Evolutionary conservation across 2,797 vertebrate genomes (phyloP).

Genomic region (Muscicapa striata): DNA sequence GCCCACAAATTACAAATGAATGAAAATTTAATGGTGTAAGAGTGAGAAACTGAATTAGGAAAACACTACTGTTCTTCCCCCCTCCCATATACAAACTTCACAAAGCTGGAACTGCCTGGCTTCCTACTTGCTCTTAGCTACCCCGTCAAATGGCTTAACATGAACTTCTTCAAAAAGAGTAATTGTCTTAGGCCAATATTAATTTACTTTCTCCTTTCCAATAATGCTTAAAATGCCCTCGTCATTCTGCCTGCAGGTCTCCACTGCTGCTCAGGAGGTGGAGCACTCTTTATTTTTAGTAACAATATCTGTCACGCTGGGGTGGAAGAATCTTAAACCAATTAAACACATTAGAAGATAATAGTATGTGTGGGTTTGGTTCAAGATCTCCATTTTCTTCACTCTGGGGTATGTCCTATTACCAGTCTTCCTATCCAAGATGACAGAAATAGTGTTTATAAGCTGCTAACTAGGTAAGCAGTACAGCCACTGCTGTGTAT

Average conservation of each 20-base stretch:
- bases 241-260: slow-evolving; percentile 23
- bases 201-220: slow-evolving; percentile 36
- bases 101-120: background rate
- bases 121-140: background rate
- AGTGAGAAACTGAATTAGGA: background rate
- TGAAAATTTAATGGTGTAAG: background rate
- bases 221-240: slow-evolving; percentile 5
- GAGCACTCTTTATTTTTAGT: slow-evolving; percentile 68
- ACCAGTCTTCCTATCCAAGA: slow-evolving; percentile 26
- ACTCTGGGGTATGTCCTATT: background rate
- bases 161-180: background rate
- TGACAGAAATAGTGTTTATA: slow-evolving; percentile 53
- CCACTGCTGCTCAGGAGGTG: background rate
- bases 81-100: background rate
- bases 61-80: background rate
- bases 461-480: slow-evolving; percentile 52
- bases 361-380: slow-evolving; percentile 51
- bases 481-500: slow-evolving; percentile 29
- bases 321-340: slow-evolving; percentile 67
- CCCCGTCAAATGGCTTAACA: background rate
- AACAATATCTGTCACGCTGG: slow-evolving; percentile 53
- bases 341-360: slow-evolving; percentile 73
- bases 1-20: background rate
- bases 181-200: slow-evolving; percentile 16
- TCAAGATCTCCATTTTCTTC: slow-evolving; percentile 60